Conservation (phyloP, 2,888 invertebrate genomes). For the Cephus pygmeus region DNA sequence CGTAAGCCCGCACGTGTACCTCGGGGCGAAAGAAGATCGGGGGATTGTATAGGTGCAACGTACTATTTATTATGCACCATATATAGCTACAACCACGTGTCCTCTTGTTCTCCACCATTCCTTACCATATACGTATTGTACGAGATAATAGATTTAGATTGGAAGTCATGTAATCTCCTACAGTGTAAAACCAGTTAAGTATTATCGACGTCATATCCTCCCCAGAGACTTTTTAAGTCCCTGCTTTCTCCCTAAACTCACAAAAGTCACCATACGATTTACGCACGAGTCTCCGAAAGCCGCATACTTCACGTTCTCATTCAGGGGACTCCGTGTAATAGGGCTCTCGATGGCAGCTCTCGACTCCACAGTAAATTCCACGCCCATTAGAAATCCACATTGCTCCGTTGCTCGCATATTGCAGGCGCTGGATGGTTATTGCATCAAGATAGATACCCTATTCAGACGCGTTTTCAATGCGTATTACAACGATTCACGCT, state of each 20-base stretch:
- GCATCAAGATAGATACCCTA: constrained; percentile 46
- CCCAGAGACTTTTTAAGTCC: not conserved
- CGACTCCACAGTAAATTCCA: not conserved
- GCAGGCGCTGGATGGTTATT: constrained; percentile 40
- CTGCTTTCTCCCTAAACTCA: not conserved
- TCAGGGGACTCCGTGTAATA: not conserved
- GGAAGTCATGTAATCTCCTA: not conserved
- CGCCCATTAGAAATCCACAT: constrained; percentile 17
- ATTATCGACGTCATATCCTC: not conserved
- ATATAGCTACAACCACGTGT: not conserved
- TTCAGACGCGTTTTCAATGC: constrained; percentile 47
- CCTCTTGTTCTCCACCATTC: not conserved
- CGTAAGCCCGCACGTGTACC: not conserved
- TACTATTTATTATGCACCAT: not conserved
- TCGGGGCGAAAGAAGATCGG: not conserved
- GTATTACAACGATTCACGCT: constrained; percentile 51
- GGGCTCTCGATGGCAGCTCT: not conserved
- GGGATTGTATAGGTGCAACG: not conserved
- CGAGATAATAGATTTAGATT: not conserved
- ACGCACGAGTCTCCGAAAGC: not conserved
- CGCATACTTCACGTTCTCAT: not conserved
- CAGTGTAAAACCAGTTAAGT: not conserved
- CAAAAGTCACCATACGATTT: not conserved
- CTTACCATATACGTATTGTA: not conserved
- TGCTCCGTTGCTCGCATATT: constrained; percentile 35